A percentile compares a stretch with the other conserved stretches of the same genome.
These are phyloP conservation scores for Hypomesus transpacificus DNA, from an alignment of 2,113 vertebrate species.

Conservation along the genomic window DNA sequence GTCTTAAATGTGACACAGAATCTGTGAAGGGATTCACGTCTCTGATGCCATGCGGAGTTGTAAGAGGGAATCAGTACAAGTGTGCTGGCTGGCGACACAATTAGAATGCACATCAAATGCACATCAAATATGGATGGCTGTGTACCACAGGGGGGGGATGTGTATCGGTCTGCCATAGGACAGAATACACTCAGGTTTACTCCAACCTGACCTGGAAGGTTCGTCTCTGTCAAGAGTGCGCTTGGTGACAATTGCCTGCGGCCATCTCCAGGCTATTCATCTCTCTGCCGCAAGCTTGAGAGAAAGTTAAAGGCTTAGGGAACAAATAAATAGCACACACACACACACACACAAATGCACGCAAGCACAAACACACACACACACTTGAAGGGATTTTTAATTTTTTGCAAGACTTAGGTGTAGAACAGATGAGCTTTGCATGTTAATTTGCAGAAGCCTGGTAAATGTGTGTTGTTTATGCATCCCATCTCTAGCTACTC, in stretches of 20 bases:
- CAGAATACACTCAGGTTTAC: slow-evolving; percentile 27
- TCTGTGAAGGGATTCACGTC: slow-evolving; percentile 2
- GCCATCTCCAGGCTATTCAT: slow-evolving; percentile 49
- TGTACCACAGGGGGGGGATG: slow-evolving; percentile 23
- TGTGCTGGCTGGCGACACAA: slow-evolving; percentile 47
- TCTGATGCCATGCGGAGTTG: slow-evolving; percentile 28
- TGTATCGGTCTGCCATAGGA: slow-evolving; percentile 25
- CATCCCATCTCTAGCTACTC: slow-evolving; percentile 26
- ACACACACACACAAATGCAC: not conserved
- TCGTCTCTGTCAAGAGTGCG: slow-evolving; percentile 32
- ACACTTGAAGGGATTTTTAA: not conserved
- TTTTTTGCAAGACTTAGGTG: not conserved
- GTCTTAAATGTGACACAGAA: slow-evolving; percentile 18
- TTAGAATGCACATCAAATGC: slow-evolving; percentile 45
- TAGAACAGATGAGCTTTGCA: slow-evolving; percentile 29
- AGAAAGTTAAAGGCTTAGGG: slow-evolving; percentile 24
- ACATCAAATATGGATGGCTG: slow-evolving; percentile 54
- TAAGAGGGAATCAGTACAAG: slow-evolving; percentile 39
- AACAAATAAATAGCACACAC: slow-evolving; percentile 9
- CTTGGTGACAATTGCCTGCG: slow-evolving; percentile 43
- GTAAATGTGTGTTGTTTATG: slow-evolving; percentile 35
- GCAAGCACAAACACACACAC: not conserved
- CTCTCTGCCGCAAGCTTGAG: slow-evolving; percentile 28
- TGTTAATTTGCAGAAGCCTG: slow-evolving; percentile 44
- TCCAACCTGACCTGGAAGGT: slow-evolving; percentile 47